Percentiles rank a stretch among this genome's conserved stretches.
Evolutionary conservation across 2,888 invertebrate species (phyloP).

Genomic region (Polylopha cassiicola): DNA sequence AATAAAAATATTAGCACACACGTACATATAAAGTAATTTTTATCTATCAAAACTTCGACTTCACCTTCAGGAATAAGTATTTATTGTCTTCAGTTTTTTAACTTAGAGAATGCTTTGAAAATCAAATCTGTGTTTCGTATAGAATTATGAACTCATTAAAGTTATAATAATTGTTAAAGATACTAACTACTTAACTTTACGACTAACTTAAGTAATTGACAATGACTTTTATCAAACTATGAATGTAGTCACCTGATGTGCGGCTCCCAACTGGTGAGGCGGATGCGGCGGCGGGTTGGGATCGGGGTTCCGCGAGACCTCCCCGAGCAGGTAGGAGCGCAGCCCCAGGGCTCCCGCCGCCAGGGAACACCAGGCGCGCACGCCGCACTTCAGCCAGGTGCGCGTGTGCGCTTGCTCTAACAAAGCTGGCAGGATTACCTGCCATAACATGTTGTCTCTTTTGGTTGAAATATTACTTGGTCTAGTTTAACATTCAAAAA

Average conservation of each 20-base stretch:
- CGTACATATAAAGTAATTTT: neutral
- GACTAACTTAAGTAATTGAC: too few species aligned
- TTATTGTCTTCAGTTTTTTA: too few species aligned
- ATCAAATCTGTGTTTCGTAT: too few species aligned
- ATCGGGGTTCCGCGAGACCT: constrained; percentile 65
- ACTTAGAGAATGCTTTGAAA: too few species aligned
- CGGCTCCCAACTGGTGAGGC: constrained; percentile 82
- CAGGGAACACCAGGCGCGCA: constrained; percentile 90
- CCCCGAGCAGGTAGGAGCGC: constrained; percentile 92
- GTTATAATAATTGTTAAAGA: too few species aligned
- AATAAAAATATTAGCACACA: neutral
- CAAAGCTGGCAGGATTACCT: constrained; percentile 95
- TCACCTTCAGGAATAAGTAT: too few species aligned
- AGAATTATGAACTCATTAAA: too few species aligned
- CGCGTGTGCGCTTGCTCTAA: constrained; percentile 97
- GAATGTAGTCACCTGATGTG: constrained; percentile 76
- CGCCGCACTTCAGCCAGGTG: constrained; percentile 93
- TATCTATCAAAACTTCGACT: too few species aligned
- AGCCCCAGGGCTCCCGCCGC: constrained; percentile 91
- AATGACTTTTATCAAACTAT: constrained; percentile 31
- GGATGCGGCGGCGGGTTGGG: constrained; percentile 50
- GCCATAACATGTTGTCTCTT: too few species aligned
- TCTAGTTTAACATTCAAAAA: too few species aligned
- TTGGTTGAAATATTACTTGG: too few species aligned
- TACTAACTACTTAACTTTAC: too few species aligned